These are phyloP conservation scores for Uloborus plumipes DNA, from an alignment of 2,888 invertebrate genomes.

Conservation along the genomic window DNA sequence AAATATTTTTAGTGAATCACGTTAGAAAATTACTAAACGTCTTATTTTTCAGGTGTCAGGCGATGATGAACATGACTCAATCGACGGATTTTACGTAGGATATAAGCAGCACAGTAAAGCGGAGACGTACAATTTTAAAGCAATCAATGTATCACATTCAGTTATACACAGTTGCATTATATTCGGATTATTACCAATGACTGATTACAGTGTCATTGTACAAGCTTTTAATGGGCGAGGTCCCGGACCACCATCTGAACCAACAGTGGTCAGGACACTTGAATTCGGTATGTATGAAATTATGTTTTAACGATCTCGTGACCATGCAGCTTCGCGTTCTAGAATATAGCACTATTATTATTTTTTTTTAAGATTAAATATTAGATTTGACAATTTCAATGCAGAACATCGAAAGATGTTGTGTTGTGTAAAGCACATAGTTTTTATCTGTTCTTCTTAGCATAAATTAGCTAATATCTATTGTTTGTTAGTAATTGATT, in stretches of 20 bases:
- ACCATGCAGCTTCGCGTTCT: too few relatives aligned
- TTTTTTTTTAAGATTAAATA: too few relatives aligned
- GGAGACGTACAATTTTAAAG: conserved; percentile 59
- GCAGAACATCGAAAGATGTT: too few relatives aligned
- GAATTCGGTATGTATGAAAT: conserved; percentile 64
- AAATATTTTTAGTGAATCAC: too few relatives aligned
- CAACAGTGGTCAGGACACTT: conserved; percentile 64
- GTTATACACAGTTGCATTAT: conserved; percentile 44
- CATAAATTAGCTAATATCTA: too few relatives aligned
- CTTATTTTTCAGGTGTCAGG: conserved; percentile 22
- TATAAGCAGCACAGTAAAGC: conserved; percentile 59
- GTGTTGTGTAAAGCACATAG: too few relatives aligned
- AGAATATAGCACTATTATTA: too few relatives aligned
- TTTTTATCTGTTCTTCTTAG: too few relatives aligned
- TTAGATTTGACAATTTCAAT: too few relatives aligned
- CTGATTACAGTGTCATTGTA: conserved; percentile 66
- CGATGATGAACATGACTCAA: conserved; percentile 38
- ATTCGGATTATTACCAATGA: conserved; percentile 50
- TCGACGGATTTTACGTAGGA: conserved; percentile 66
- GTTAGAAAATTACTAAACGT: too few relatives aligned
- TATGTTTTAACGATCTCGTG: too few relatives aligned
- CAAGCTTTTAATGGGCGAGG: conserved; percentile 66
- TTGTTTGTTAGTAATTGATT: too few relatives aligned
- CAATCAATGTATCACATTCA: conserved; percentile 29
- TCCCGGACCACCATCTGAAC: conserved; percentile 66